phyloP scores from a whole-genome alignment of 2,797 vertebrate species.

The Melanogrammus aeglefinus region DNA sequence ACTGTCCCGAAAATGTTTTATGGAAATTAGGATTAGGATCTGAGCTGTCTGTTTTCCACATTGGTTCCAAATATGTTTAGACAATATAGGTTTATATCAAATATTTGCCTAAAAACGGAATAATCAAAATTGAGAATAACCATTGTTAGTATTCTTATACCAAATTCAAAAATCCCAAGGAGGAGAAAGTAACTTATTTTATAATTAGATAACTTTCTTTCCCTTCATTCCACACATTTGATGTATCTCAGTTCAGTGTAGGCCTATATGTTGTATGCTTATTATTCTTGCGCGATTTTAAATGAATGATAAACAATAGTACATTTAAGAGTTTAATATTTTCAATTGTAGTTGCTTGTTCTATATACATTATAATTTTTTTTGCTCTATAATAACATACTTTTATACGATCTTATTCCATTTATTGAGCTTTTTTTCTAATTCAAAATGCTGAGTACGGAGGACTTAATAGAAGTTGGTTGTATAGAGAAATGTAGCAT shows the following conservation, averaged over 20 bases:
- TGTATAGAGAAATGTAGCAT: slow-evolving; percentile 32
- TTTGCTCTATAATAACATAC: not conserved
- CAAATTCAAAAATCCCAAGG: not conserved
- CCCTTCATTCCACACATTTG: not conserved
- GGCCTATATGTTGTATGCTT: slow-evolving; percentile 20
- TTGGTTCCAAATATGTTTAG: not conserved
- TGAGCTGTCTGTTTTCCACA: not conserved
- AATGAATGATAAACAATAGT: not conserved
- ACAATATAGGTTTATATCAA: not conserved
- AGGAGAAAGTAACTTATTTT: not conserved
- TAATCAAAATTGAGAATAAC: not conserved
- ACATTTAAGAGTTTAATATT: slow-evolving; percentile 9
- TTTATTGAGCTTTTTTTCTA: not conserved
- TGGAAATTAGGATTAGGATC: not conserved
- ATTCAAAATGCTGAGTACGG: not conserved
- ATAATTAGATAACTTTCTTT: not conserved
- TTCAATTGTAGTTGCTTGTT: not conserved
- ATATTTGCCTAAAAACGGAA: not conserved
- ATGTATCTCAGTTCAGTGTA: slow-evolving; percentile 5
- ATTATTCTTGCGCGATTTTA: not conserved
- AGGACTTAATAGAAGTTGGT: slow-evolving; percentile 35
- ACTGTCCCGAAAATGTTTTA: not conserved
- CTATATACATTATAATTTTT: not conserved
- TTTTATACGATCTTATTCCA: not conserved
- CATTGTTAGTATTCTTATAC: not conserved